Evolutionary conservation across 2,888 invertebrate species (phyloP).

Genomic region (Ectemnius cavifrons): DNA sequence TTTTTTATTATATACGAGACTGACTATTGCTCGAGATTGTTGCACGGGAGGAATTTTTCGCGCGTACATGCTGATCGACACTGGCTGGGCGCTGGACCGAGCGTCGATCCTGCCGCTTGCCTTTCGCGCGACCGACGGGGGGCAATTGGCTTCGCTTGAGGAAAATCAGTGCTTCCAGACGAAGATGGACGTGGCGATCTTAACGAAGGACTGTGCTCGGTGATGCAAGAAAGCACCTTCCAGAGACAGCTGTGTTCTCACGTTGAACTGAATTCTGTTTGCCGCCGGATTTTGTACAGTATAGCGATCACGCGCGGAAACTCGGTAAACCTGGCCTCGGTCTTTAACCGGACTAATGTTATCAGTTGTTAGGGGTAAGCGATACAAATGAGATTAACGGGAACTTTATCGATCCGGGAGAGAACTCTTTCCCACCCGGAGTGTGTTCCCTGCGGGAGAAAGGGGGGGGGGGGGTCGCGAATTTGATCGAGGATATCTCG

Average conservation of each 20-base stretch:
- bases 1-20: background rate
- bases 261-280: constrained; percentile 13
- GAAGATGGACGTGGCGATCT: constrained; percentile 39
- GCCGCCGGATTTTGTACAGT: constrained; percentile 26
- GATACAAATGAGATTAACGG: constrained; percentile 26
- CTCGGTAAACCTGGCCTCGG: constrained; percentile 33
- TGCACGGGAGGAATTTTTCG: constrained; percentile 6
- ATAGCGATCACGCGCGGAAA: background rate
- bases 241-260: constrained; percentile 21
- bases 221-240: constrained; percentile 8
- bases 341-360: constrained; percentile 41
- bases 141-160: constrained; percentile 26
- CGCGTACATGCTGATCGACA: constrained; percentile 44
- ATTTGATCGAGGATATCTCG: background rate
- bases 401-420: constrained; percentile 3
- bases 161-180: constrained; percentile 62
- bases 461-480: background rate
- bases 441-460: too few relatives aligned
- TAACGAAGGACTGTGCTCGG: constrained; percentile 21
- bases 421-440: background rate
- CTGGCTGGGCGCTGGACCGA: background rate
- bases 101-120: background rate
- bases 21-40: background rate
- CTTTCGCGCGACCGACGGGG: background rate
- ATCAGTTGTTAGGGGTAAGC: constrained; percentile 42